Evolutionary conservation across 2,888 invertebrate genomes (phyloP).

Genomic region (Agapostemon virescens): DNA sequence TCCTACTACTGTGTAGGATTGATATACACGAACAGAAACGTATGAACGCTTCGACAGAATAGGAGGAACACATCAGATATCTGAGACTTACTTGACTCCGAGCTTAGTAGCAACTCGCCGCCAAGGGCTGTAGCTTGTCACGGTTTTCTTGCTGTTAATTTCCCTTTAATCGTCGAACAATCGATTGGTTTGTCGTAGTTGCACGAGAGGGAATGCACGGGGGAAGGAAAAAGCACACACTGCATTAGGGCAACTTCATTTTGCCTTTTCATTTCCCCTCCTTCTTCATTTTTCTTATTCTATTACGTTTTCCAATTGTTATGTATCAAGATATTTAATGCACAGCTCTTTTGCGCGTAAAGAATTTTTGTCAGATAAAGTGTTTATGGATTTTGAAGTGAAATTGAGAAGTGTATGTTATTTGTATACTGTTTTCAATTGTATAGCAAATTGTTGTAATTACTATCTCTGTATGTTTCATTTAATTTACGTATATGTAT

Average conservation of each 20-base stretch:
- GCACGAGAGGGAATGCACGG: constrained; percentile 79
- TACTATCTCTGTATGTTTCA: constrained; percentile 8
- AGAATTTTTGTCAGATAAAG: background rate
- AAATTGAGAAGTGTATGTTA: background rate
- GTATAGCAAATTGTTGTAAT: constrained; percentile 5
- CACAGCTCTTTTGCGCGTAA: constrained; percentile 11
- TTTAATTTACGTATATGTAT: constrained; percentile 25
- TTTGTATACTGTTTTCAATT: background rate
- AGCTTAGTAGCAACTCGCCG: constrained; percentile 96
- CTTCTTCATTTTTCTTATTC: constrained; percentile 58
- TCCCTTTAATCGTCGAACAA: constrained; percentile 78
- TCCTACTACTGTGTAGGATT: constrained; percentile 66
- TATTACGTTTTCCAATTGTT: constrained; percentile 40
- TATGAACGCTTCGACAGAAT: constrained; percentile 70
- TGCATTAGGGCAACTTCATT: constrained; percentile 77
- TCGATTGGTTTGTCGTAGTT: constrained; percentile 76
- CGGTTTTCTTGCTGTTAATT: constrained; percentile 85
- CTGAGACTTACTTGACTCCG: constrained; percentile 94
- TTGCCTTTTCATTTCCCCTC: constrained; percentile 58
- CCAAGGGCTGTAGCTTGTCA: constrained; percentile 94
- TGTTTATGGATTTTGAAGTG: background rate
- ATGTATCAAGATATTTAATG: constrained; percentile 16
- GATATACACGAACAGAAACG: constrained; percentile 71
- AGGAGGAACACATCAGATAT: constrained; percentile 79
- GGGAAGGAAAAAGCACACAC: constrained; percentile 80